Evolutionary conservation across 2,797 vertebrate genomes (phyloP), one percentile per base, ranked within the genome.

Genomic region (Zalophus californianus): DNA sequence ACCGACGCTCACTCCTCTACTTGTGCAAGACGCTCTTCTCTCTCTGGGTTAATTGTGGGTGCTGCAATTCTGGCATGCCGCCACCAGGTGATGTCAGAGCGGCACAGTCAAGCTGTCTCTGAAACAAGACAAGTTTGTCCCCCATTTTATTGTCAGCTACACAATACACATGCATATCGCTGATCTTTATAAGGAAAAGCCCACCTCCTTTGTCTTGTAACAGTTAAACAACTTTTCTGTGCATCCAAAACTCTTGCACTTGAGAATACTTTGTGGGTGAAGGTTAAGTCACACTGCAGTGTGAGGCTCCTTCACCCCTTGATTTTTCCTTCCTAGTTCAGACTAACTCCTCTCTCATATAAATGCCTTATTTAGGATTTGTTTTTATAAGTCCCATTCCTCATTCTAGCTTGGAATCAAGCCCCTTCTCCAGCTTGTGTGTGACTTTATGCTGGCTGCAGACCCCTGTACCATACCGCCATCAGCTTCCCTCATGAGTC

Each of bases 381-480:
- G 54, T 18, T 60, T 60, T 48, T 25, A 12, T n/a, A 16, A 32
- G 15, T 60, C 38, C 21, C 12, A 9, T 41, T 75, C 54, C 38
- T 25, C 5, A 25, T n/a, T 77, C 9, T 25, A 48, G 32, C 25
- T 77, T 35, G 56, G 48, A 75, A 21, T 72, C 18, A n/a, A 75
- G 35, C 11, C 12, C 38, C 52, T 44, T n/a, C 52, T 38, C 16
- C 1, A 13, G 27, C 52, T 7, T 25, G 7, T 6, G 20, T 60
- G 70, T 32, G 85, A 41, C 54, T 35, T 44, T 2, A 2, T 10
- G 29, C 29, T 35, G 54, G 29, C 54, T 44, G 14, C 4, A 10
- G 15, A 12, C 5, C 8, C 58, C 38, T 14, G 2, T 29, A 7
- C 25, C 14, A 4, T 12, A 5, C 2, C 0, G 3, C 56, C 9